Conservation (phyloP, 2,888 invertebrate genomes). For the Sesamia inferens region DNA sequence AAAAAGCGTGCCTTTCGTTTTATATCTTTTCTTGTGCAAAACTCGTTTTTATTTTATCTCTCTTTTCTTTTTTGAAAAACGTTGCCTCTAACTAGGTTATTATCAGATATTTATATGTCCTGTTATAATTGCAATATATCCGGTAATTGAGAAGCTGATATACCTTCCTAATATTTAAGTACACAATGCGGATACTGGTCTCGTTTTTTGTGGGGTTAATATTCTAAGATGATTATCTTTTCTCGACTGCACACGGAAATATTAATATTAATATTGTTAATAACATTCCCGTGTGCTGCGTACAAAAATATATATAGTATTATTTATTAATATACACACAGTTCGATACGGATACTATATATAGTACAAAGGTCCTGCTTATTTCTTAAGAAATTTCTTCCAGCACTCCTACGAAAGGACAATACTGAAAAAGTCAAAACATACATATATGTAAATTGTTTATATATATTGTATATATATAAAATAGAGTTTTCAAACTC, state of each 20-base stretch:
- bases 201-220: background rate
- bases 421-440: background rate
- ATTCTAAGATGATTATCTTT: slow-evolving; percentile 16
- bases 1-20: background rate
- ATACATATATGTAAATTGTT: background rate
- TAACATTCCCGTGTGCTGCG: background rate
- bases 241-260: background rate
- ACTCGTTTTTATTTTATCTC: background rate
- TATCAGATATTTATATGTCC: background rate
- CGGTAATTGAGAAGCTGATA: slow-evolving; percentile 10
- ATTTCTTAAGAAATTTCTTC: background rate
- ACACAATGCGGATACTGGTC: slow-evolving; percentile 20
- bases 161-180: background rate
- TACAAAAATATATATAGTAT: background rate
- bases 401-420: background rate
- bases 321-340: background rate
- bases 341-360: no score
- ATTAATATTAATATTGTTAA: background rate
- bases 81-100: no score
- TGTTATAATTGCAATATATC: background rate
- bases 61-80: no score
- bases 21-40: background rate
- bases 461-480: background rate
- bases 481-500: background rate
- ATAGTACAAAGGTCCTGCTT: background rate